Base-by-base conservation (phyloP, 2,113 vertebrate genomes). In the Salvelinus fontinalis region DNA sequence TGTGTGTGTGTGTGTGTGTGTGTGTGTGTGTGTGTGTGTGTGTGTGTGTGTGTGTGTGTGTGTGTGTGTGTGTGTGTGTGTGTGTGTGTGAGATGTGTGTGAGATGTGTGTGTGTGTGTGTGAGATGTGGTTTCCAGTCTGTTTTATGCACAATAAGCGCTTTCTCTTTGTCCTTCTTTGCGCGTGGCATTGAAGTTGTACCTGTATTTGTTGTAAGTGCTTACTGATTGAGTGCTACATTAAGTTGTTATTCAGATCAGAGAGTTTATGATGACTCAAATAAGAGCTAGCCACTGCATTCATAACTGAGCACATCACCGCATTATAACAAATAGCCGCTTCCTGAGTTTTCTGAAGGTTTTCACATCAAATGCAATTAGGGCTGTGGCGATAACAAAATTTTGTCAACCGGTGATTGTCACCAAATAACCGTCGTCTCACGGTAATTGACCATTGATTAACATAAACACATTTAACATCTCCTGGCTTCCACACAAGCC, bases 1-100 rank as follows among this genome's bases (percentile, higher is more conserved):
- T 18, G 26, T 31, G 54, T 9, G 54, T 31, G 26, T n/a, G 54
- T 9, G 51, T 3, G 49, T 16, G 70, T 71, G 13, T 72, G 51
- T 59, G 49, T 29, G 51, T 72, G 70, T 49, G 18, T 71, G 13
- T 72, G 70, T 54, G 69, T 24, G 48, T 71, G 69, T 44, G 31
- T 22, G 34, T 68, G 16, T 44, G 20, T 44, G 8, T 44, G 18
- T n/a, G 27, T 20, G 29, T 29, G 14, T n/a, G 9, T 8, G 51
- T 29, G 26, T 20, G 51, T 8, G 49, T 2, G 49, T 14, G 70
- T 71, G 12, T 71, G 49, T 57, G 48, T 27, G 49, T 71, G 29
- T 5, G 29, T 31, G 27, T 26, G 26, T 26, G 26, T 2, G 26
- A 2, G 26, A 2, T n/a, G n/a, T n/a, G 26, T 26, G 26, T 1